Conservation (phyloP, 2,113 vertebrate species). For the Gallinago media region DNA sequence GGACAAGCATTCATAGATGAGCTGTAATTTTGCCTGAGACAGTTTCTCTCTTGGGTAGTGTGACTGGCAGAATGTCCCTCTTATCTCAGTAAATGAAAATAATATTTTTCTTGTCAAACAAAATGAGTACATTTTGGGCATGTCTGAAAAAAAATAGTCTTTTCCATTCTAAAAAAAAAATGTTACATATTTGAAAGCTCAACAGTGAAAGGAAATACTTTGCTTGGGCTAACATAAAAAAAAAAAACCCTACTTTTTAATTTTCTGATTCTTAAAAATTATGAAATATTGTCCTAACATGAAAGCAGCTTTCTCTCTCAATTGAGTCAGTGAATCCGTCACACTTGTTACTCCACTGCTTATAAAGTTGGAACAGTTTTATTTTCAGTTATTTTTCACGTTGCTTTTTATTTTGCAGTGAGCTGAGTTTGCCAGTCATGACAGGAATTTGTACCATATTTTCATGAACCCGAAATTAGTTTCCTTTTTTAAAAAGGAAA, state of each 20-base stretch:
- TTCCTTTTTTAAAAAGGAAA: neutral
- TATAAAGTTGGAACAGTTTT: neutral
- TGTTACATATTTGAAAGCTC: neutral
- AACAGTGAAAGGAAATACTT: neutral
- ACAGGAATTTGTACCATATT: neutral
- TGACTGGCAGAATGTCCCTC: neutral
- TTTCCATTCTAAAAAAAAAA: neutral
- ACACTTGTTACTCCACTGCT: neutral
- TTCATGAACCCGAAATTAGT: neutral
- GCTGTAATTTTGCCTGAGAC: neutral
- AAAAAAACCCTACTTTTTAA: fast-evolving
- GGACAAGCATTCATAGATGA: neutral
- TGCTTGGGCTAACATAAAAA: neutral
- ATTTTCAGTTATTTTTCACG: neutral
- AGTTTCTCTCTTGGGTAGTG: neutral
- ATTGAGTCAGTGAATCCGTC: fast-evolving
- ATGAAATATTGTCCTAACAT: neutral
- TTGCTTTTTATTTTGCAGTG: neutral
- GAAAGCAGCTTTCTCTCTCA: neutral
- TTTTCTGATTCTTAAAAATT: neutral
- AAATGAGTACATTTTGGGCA: neutral
- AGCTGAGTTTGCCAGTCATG: neutral
- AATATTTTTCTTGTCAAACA: neutral
- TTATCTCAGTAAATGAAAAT: neutral
- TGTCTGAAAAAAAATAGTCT: no score